These are phyloP conservation scores for Perizoma affinitatum DNA, from an alignment of 2,888 invertebrate species.

Conservation along the genomic window DNA sequence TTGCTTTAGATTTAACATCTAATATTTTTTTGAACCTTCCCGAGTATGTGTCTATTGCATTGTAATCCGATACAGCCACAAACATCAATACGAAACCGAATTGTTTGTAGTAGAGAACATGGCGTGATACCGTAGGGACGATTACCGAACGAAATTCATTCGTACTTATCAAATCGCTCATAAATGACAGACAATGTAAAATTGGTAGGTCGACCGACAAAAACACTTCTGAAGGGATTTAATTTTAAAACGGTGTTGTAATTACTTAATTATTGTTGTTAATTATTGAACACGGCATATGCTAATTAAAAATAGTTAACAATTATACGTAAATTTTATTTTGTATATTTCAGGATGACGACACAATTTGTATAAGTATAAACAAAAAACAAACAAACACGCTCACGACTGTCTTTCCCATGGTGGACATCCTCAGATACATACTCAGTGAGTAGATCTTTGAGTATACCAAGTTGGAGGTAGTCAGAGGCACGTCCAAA, in stretches of 20 bases:
- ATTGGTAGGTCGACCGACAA: slow-evolving; percentile 28
- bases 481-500: too few species aligned
- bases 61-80: slow-evolving; percentile 54
- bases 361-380: too few species aligned
- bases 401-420: too few species aligned
- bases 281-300: too few species aligned
- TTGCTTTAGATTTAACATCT: slow-evolving; percentile 53
- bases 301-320: too few species aligned
- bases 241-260: slow-evolving; percentile 15
- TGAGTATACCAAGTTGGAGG: too few species aligned
- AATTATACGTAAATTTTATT: too few species aligned
- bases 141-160: slow-evolving; percentile 48
- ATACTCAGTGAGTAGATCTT: too few species aligned
- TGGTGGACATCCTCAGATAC: too few species aligned
- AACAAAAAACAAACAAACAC: too few species aligned
- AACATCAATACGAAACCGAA: slow-evolving; percentile 47
- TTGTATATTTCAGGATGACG: too few species aligned
- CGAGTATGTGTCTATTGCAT: slow-evolving; percentile 42
- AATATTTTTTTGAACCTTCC: slow-evolving; percentile 32
- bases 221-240: slow-evolving; percentile 24
- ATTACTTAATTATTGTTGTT: slow-evolving; percentile 2
- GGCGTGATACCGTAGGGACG: slow-evolving; percentile 40
- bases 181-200: slow-evolving; percentile 49
- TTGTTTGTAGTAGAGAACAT: slow-evolving; percentile 53
- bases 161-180: slow-evolving; percentile 59